phyloP scores from a whole-genome alignment of 1,140 invertebrate species.

The Calycopis cecrops region DNA sequence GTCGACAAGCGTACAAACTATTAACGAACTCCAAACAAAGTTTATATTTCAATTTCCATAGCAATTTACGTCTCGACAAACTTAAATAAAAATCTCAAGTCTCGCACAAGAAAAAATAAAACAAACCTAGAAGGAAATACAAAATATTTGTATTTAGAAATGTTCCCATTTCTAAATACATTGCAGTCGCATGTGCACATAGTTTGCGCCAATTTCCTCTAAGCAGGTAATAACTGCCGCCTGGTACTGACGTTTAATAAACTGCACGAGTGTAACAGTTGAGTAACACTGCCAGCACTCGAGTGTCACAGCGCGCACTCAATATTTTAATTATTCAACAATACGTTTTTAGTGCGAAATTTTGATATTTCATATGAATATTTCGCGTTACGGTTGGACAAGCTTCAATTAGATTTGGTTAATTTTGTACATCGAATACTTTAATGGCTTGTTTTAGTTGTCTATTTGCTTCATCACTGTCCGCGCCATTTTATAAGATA shows the following conservation, averaged over 20 bases:
- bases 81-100: no score
- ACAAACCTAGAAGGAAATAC: no score
- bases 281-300: background rate
- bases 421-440: no score
- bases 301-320: constrained; percentile 2
- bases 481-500: no score
- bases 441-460: no score
- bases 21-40: no score
- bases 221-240: constrained; percentile 34
- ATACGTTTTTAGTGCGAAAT: background rate
- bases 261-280: constrained; percentile 19
- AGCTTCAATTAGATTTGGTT: background rate
- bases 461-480: no score
- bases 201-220: constrained; percentile 11
- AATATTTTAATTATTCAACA: constrained; percentile 10
- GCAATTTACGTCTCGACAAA: no score
- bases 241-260: constrained; percentile 53
- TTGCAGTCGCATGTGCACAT: constrained; percentile 2
- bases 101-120: no score
- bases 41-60: no score
- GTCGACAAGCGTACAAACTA: no score
- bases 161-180: constrained; percentile 5
- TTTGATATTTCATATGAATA: constrained; percentile 3
- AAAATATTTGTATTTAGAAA: background rate
- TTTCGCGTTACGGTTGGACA: background rate